These are phyloP conservation scores for Drosophila tropicalis DNA, from an alignment of 1,140 invertebrate genomes.

Conservation along the genomic window DNA sequence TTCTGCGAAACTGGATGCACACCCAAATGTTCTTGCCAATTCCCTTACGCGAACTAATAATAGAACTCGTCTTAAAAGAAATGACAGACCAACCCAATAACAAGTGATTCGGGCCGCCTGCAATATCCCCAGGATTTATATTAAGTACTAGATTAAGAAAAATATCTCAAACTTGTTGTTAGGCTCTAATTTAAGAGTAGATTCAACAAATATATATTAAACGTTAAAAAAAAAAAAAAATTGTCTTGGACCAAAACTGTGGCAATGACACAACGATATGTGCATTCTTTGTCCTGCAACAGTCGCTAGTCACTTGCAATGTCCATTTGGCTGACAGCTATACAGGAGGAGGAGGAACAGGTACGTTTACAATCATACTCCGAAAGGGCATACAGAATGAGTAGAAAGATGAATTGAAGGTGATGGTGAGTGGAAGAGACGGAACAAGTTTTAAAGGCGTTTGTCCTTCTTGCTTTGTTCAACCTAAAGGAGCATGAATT, in stretches of 20 bases:
- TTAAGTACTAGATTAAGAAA: no score
- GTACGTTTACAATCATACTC: neutral
- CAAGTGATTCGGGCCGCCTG: no score
- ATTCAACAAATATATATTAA: no score
- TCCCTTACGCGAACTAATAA: no score
- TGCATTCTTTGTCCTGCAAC: neutral
- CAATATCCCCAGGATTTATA: no score
- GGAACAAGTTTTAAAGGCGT: neutral
- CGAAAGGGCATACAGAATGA: neutral
- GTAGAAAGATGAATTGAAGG: neutral
- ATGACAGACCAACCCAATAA: no score
- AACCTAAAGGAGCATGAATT: conserved; percentile 22
- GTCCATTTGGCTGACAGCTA: conserved; percentile 1
- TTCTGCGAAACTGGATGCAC: no score
- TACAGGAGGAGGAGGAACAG: neutral
- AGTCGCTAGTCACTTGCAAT: conserved; percentile 6
- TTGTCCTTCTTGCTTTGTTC: conserved; percentile 20
- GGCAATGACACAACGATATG: neutral
- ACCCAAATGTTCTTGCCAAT: no score
- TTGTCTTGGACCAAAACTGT: neutral
- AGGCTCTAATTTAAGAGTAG: no score
- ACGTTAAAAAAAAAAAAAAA: no score
- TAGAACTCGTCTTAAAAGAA: no score
- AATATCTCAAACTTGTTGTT: no score
- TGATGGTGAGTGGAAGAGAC: neutral